These are phyloP conservation scores for Lycocerus yunnanus DNA, from an alignment of 2,888 invertebrate genomes.

Conservation along the genomic window DNA sequence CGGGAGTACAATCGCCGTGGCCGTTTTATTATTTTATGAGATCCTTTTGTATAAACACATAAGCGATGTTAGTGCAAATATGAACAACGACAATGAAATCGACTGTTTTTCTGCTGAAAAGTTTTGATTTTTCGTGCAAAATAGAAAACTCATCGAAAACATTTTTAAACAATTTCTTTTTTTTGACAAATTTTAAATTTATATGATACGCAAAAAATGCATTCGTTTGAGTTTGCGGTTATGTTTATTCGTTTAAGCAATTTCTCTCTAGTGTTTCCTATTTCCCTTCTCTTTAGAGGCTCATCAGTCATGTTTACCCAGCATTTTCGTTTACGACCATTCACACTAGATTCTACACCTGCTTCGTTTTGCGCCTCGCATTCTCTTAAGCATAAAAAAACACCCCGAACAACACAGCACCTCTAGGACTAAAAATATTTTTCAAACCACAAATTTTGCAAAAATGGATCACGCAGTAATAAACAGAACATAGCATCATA, in stretches of 20 bases:
- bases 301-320: neutral
- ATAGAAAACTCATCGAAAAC: too few species aligned
- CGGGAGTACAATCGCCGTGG: neutral
- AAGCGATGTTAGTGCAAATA: neutral
- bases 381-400: neutral
- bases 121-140: neutral
- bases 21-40: neutral
- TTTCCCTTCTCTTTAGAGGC: neutral
- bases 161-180: too few species aligned
- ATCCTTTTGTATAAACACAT: neutral
- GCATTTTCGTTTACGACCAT: neutral
- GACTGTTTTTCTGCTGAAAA: neutral
- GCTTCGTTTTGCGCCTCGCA: neutral
- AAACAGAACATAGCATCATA: slow-evolving; percentile 37
- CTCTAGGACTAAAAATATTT: neutral
- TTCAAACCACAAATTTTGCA: neutral
- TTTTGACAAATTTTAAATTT: neutral
- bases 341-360: neutral
- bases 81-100: neutral
- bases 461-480: slow-evolving; percentile 21
- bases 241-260: neutral
- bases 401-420: neutral
- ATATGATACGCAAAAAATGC: neutral
- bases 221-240: neutral
- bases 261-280: neutral